Percentiles rank a stretch among this genome's conserved stretches.
These are phyloP conservation scores for Stichodactyla helianthus DNA, from an alignment of 64 coral and sea anemone genomes.

Conservation along the genomic window DNA sequence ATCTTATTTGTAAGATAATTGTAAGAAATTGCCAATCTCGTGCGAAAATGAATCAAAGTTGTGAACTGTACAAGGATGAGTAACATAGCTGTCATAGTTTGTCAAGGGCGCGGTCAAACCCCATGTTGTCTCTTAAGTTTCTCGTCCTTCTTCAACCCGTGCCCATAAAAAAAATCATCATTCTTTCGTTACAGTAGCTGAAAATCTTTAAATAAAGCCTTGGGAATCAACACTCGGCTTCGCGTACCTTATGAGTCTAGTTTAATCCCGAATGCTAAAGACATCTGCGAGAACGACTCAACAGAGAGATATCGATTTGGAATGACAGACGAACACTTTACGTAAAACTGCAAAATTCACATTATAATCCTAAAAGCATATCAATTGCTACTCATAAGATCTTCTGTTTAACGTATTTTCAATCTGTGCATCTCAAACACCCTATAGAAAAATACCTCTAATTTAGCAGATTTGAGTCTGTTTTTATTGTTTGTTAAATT, in stretches of 20 bases:
- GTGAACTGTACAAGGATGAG: neutral
- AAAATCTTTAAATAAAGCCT: neutral
- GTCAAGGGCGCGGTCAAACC: neutral
- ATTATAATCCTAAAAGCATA: neutral
- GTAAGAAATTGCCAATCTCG: neutral
- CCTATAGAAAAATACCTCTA: neutral
- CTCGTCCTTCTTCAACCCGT: neutral
- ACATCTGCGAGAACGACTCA: neutral
- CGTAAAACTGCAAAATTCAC: neutral
- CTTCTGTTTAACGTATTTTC: conserved; percentile 9
- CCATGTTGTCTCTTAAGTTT: neutral
- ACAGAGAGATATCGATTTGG: neutral
- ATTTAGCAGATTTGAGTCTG: neutral
- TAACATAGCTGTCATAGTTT: neutral
- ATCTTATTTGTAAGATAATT: neutral
- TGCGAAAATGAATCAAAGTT: neutral
- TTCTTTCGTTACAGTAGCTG: neutral
- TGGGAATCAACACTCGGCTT: neutral
- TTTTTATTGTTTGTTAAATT: neutral
- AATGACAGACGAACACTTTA: neutral
- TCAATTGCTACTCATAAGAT: neutral
- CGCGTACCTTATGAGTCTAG: neutral
- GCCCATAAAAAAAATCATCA: conserved; percentile 5
- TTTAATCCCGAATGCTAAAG: neutral
- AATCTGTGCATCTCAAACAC: neutral